A percentile compares a stretch with the other conserved stretches of the same genome.
phyloP scores from a whole-genome alignment of 2,888 invertebrate species.

The Drosophila borborema region DNA sequence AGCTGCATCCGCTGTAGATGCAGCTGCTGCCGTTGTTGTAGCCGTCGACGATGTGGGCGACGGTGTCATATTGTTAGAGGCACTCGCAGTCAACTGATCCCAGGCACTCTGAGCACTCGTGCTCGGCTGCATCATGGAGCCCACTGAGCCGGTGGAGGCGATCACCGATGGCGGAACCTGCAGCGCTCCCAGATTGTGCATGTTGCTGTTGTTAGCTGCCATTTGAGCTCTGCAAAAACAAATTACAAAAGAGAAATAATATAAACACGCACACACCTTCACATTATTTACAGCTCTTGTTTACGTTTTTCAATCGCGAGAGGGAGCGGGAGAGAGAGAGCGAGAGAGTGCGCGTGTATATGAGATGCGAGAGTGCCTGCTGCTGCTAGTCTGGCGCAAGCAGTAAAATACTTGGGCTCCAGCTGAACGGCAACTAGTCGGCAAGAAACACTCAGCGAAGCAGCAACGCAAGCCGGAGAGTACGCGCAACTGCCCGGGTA shows the following conservation, averaged over 20 bases:
- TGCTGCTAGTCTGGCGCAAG: slow-evolving; percentile 28
- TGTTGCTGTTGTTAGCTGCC: slow-evolving; percentile 80
- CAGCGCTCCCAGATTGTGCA: slow-evolving; percentile 66
- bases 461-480: slow-evolving; percentile 60
- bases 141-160: slow-evolving; percentile 75
- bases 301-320: slow-evolving; percentile 53
- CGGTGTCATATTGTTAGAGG: slow-evolving; percentile 62
- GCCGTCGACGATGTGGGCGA: slow-evolving; percentile 49
- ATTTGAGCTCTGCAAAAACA: slow-evolving; percentile 59
- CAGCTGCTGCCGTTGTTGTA: slow-evolving; percentile 13
- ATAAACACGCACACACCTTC: slow-evolving; percentile 15
- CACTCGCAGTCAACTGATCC: slow-evolving; percentile 85
- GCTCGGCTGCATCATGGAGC: slow-evolving; percentile 71
- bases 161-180: slow-evolving; percentile 76
- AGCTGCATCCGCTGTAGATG: slow-evolving; percentile 19
- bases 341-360: slow-evolving; percentile 19
- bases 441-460: slow-evolving; percentile 74
- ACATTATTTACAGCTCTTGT: slow-evolving; percentile 42
- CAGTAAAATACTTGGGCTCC: slow-evolving; percentile 59
- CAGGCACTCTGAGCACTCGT: slow-evolving; percentile 82
- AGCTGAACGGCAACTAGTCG: slow-evolving; percentile 68
- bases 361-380: slow-evolving; percentile 19
- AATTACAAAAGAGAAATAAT: neutral
- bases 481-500: slow-evolving; percentile 38
- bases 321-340: slow-evolving; percentile 12